phyloP scores from a whole-genome alignment of 2,113 vertebrate species.

The Pterophyllum scalare region DNA sequence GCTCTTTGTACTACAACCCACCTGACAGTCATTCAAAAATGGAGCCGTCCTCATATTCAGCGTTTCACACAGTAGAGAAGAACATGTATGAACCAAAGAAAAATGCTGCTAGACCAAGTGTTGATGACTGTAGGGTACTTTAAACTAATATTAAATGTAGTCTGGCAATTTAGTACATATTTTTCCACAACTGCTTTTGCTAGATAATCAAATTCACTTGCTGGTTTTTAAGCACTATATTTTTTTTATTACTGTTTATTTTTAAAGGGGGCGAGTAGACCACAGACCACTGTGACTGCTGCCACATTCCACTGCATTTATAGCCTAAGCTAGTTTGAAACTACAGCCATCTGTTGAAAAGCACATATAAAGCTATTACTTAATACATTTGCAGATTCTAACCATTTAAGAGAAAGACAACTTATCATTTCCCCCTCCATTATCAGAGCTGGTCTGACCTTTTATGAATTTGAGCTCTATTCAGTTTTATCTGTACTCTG shows the following conservation, averaged over 20 bases:
- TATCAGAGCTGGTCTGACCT: not conserved
- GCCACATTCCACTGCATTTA: not conserved
- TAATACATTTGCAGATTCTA: not conserved
- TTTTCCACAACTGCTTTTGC: not conserved
- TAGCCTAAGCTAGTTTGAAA: not conserved
- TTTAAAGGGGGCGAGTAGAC: not conserved
- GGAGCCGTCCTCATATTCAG: not conserved
- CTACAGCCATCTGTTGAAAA: not conserved
- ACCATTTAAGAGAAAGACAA: too few relatives aligned
- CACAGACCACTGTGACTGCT: not conserved
- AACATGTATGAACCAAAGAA: not conserved
- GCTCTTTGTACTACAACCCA: not conserved
- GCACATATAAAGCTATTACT: not conserved
- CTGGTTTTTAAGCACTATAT: not conserved
- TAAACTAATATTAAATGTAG: not conserved
- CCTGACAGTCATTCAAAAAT: constrained; percentile 4
- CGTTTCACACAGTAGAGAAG: not conserved
- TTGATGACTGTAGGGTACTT: not conserved
- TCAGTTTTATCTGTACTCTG: constrained; percentile 1
- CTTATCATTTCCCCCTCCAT: too few relatives aligned
- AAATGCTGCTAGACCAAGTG: not conserved
- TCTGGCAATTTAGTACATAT: not conserved
- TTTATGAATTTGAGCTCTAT: not conserved
- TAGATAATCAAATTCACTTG: not conserved
- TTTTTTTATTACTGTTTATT: not conserved